Base-by-base conservation (phyloP, 2,797 vertebrate genomes). In the Xenentodon cancila region DNA sequence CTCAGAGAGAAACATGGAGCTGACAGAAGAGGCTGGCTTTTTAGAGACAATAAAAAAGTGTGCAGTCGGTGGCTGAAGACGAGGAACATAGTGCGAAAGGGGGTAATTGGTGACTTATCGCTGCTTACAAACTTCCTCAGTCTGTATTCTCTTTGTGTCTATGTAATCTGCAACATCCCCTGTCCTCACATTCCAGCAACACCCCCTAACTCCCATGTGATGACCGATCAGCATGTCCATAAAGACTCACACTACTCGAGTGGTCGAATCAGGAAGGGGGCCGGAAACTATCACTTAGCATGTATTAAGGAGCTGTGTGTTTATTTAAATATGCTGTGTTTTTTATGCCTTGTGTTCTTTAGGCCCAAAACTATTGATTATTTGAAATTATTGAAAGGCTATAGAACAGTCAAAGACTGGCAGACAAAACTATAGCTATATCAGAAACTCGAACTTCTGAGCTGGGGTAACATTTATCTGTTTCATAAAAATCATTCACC, bases 81-180 rank as follows among this genome's bases (percentile, higher is more conserved):
- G 61, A 13, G 0, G 52, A 57, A 16, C 63, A 62, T 44, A 57
- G 63, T 7, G 53, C 54, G 19, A 42, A 57, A 59, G 37, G 30
- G 62, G 61, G 45, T 58, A 62, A 76, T 69, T 48, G 51, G 62
- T 61, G 61, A 70, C 56, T 80, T 80, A 78, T 73, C 79, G 60
- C 68, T 15, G 58, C 56, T 34, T 45, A 46, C 56, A 42, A 59
- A 75, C 76, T 84, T 89, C 74, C 82, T 87, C 65, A 68, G 57
- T 73, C 55, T 52, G 51, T 65, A 53, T 62, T 47, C 53, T 79
- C 73, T 61, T 66, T 77, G 63, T 79, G 55, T 85, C 67, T 53
- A 6, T 71, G 60, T 79, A 79, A 88, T 86, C 69, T 79, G 53
- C 69, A 75, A 54, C 68, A 18, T 67, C 65, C 53, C 11, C 69